Base-by-base conservation (phyloP, 1,140 invertebrate species). In the Chironomus tepperi region DNA sequence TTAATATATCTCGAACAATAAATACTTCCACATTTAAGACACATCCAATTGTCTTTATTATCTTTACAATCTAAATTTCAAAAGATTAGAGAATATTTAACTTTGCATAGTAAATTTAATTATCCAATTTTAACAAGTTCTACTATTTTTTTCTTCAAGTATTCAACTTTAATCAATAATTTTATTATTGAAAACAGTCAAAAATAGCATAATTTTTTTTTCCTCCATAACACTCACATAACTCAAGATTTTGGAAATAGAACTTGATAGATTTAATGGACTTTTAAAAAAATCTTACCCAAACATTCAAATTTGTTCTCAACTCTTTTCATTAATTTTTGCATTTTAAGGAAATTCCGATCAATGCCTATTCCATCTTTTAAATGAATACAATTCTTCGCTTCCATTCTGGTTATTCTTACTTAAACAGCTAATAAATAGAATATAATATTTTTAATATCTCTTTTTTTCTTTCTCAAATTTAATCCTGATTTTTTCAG, bases 1-100 rank as follows among this genome's bases (percentile, higher is more conserved):
- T 89, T 90, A 16, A 91, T 85, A 83, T 93, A 93, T 75, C 91
- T 87, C 74, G 91, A 91, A 85, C 92, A 94, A 77, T 90, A 87
- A 57, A 93, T 83, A 12, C 84, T 82, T 6, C 90, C 90, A 83
- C 91, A 93, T 75, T 89, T 84, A 74, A 93, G 81, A 80, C 91
- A 93, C 75, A 93, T 83, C 91, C 91, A 93, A 73, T 89, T 88
- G 82, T 89, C 90, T 76, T 89, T 87, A 75, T 84, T 82, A 65
- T 87, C 87, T 74, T 86, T 84, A 82, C 91, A 93, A 82, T 87
- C 91, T 93, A 81, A 42, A 83, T 75, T 74, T 2, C 18, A 42
- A 73, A 43, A 42, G 10, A 77, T 75, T 18, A 74, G 16, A 19
- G 18, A 70, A 19, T 70, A 70, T 21, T 18, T 19, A 19, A 57